Evolutionary conservation across 2,797 vertebrate species (phyloP).

Genomic region (Sorex maritimensis): DNA sequence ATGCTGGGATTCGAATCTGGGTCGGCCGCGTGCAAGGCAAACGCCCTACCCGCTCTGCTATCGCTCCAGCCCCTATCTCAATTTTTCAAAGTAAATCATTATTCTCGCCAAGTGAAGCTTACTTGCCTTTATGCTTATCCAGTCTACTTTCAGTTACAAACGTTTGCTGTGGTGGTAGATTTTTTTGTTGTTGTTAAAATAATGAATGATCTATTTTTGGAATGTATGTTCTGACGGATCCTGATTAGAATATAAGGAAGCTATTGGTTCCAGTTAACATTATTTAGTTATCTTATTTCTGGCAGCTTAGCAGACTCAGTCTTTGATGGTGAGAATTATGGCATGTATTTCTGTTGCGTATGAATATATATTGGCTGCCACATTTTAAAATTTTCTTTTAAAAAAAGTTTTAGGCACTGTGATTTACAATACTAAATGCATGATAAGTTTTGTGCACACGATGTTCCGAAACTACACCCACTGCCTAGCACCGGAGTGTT

Average conservation of each 20-base stretch:
- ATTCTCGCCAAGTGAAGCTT: background rate
- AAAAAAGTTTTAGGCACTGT: background rate
- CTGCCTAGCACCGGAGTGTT: too few relatives aligned
- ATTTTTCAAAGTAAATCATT: constrained; percentile 7
- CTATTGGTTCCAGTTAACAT: constrained; percentile 58
- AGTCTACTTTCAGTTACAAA: constrained; percentile 34
- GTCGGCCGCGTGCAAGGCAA: too few relatives aligned
- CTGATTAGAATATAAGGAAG: constrained; percentile 34
- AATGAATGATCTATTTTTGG: constrained; percentile 50
- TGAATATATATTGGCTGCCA: background rate
- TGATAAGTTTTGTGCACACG: too few relatives aligned
- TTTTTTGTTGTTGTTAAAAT: background rate
- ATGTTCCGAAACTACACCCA: too few relatives aligned
- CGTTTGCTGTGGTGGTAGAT: constrained; percentile 24
- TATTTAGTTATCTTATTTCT: constrained; percentile 68
- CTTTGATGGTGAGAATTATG: constrained; percentile 68
- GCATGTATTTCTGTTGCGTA: constrained; percentile 53
- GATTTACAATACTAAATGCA: too few relatives aligned
- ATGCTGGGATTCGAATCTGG: too few relatives aligned
- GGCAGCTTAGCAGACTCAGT: constrained; percentile 51
- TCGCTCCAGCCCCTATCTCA: too few relatives aligned
- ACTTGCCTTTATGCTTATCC: background rate
- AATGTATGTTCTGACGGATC: constrained; percentile 1
- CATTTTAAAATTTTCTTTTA: background rate
- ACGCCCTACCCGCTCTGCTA: too few relatives aligned